Conservation (phyloP, 2,888 invertebrate genomes). For the Hedychridium roseum region DNA sequence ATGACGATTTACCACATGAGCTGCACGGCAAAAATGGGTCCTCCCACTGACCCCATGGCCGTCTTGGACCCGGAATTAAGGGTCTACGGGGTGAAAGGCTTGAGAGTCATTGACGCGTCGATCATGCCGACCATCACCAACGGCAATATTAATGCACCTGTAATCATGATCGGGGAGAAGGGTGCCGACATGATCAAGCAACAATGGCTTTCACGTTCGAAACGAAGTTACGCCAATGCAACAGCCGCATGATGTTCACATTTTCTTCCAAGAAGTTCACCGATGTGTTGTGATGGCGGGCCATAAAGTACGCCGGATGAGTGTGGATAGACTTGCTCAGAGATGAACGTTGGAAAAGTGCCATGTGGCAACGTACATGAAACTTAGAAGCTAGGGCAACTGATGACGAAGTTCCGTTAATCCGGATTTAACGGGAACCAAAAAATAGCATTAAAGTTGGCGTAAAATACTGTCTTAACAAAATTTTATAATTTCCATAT, state of each 20-base stretch:
- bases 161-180: slow-evolving; percentile 88
- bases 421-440: too few relatives aligned
- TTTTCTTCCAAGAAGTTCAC: too few relatives aligned
- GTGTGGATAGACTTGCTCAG: too few relatives aligned
- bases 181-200: slow-evolving; percentile 83
- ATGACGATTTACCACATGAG: slow-evolving; percentile 89
- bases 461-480: too few relatives aligned
- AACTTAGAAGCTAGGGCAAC: too few relatives aligned
- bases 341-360: too few relatives aligned
- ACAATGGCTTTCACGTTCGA: slow-evolving; percentile 68
- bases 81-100: slow-evolving; percentile 79
- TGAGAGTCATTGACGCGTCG: slow-evolving; percentile 86
- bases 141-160: slow-evolving; percentile 88
- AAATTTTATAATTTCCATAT: too few relatives aligned
- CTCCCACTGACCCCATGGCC: slow-evolving; percentile 76
- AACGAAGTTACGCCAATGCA: slow-evolving; percentile 21
- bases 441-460: too few relatives aligned
- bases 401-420: too few relatives aligned
- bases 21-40: slow-evolving; percentile 87
- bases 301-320: too few relatives aligned
- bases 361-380: too few relatives aligned
- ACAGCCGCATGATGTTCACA: neutral
- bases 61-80: slow-evolving; percentile 82
- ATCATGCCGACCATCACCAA: slow-evolving; percentile 89
- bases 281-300: too few relatives aligned